Percentiles rank a stretch among this genome's conserved stretches.
Conservation (phyloP, 2,888 invertebrate species). For the Microctonus brassicae region DNA sequence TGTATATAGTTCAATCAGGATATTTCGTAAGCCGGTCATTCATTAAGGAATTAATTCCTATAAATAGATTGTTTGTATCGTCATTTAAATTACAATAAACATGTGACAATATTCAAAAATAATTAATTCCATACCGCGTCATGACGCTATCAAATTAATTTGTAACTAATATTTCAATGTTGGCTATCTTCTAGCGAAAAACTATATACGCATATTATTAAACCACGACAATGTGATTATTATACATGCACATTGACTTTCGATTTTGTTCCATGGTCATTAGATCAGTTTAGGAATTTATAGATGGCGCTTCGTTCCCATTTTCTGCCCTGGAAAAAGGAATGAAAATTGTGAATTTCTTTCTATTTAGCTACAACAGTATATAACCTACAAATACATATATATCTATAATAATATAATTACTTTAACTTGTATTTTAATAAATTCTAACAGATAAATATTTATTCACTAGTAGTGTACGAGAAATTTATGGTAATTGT, state of each 20-base stretch:
- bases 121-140: conserved; percentile 25
- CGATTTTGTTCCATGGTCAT: neutral
- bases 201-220: conserved; percentile 1
- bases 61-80: neutral
- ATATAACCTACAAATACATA: too few species aligned
- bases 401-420: too few species aligned
- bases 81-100: neutral
- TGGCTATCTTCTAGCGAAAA: neutral
- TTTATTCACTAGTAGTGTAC: too few species aligned
- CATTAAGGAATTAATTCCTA: neutral
- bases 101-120: conserved; percentile 19
- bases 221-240: neutral
- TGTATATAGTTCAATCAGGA: neutral
- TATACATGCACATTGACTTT: neutral
- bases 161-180: neutral
- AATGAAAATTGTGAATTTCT: too few species aligned
- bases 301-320: neutral
- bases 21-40: neutral
- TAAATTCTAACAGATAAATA: too few species aligned
- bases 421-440: too few species aligned
- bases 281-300: neutral
- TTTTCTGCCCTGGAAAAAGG: too few species aligned
- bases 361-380: too few species aligned
- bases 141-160: neutral
- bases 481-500: too few species aligned